Evolutionary conservation across 1,140 invertebrate species (phyloP).

Genomic region (Ceratina calcarata): DNA sequence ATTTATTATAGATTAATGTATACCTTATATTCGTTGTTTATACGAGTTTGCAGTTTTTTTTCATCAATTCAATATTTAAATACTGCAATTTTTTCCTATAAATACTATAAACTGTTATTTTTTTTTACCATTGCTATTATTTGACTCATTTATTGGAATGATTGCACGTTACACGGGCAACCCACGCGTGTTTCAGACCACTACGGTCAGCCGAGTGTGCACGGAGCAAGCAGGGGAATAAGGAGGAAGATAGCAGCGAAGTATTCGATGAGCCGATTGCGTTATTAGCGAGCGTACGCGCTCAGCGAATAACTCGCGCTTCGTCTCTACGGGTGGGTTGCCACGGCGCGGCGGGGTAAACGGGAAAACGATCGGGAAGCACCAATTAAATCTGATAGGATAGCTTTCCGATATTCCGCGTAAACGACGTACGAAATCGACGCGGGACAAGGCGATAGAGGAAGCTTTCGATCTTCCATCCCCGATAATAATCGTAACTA

Average conservation of each 20-base stretch:
- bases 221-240: slow-evolving; percentile 41
- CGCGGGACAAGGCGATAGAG: slow-evolving; percentile 26
- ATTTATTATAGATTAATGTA: too few species aligned
- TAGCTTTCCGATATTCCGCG: slow-evolving; percentile 56
- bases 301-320: slow-evolving; percentile 17
- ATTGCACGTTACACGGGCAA: slow-evolving; percentile 60
- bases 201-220: slow-evolving; percentile 48
- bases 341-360: too few species aligned
- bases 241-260: slow-evolving; percentile 52
- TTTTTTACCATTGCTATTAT: too few species aligned
- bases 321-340: background rate
- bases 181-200: slow-evolving; percentile 65
- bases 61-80: too few species aligned
- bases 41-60: too few species aligned
- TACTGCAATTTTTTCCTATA: too few species aligned
- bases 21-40: too few species aligned
- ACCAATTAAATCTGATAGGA: slow-evolving; percentile 60
- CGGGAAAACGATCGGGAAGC: slow-evolving; percentile 43
- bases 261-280: slow-evolving; percentile 70
- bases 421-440: slow-evolving; percentile 45
- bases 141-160: too few species aligned
- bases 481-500: slow-evolving; percentile 43
- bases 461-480: slow-evolving; percentile 42
- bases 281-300: slow-evolving; percentile 68
- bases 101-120: too few species aligned